Base-by-base conservation (phyloP, 1,140 invertebrate genomes). In the Rhynchophorus ferrugineus region DNA sequence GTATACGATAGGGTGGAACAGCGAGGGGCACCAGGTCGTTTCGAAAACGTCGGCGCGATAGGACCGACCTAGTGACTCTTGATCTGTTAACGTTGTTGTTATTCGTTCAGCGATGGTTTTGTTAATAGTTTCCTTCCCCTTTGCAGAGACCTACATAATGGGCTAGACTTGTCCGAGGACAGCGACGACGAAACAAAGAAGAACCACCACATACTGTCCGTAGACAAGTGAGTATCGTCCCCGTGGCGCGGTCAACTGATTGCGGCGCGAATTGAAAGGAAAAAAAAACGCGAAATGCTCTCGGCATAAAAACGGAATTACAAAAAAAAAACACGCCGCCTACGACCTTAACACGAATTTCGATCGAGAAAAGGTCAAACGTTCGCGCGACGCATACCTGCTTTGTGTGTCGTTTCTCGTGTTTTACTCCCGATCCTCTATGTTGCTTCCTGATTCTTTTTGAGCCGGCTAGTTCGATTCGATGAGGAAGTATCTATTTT, bases 101-200 rank as follows among this genome's bases (percentile, higher is more conserved):
- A n/a, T n/a, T n/a, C n/a, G n/a, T n/a, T n/a, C n/a, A n/a, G n/a
- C n/a, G n/a, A n/a, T n/a, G n/a, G n/a, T n/a, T n/a, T n/a, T n/a
- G n/a, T n/a, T n/a, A n/a, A n/a, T n/a, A n/a, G n/a, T 11, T 29
- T 29, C 8, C 29, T 33, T 24, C 29, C 11, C 21, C 44, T 54
- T 72, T 74, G 2, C 68, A 81, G 79, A 7, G 71, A 75, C 58
- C 62, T 82, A 46, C 73, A 72, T 51, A 69, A 73, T 59, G 79
- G 82, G 63, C 62, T 82, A 47, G 73, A 74, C 33, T 59, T 82
- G 16, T 82, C 80, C 5, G 75, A 80, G 6, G 75, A 80, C 47
- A 81, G 79, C 50, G 80, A 77, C 47, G 75, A 81, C 42, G 78
- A 66, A 20, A 48, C 59, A 16, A 56, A 59, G 44, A 58, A 53